Conservation (phyloP, 2,888 invertebrate species). For the Megastigmus dorsalis region DNA sequence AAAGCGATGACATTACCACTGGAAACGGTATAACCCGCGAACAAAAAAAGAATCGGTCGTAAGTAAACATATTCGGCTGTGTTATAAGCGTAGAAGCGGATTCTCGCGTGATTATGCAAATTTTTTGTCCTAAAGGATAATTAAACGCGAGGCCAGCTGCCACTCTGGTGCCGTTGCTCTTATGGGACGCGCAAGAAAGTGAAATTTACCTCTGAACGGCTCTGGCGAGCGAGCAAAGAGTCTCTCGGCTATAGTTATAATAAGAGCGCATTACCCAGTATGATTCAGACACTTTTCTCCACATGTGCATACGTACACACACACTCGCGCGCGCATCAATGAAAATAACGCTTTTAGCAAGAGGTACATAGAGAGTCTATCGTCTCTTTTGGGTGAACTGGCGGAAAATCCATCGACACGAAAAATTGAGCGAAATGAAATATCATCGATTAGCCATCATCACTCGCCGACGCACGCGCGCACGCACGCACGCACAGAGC, state of each 20-base stretch:
- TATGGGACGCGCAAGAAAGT: not conserved
- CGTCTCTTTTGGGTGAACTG: not conserved
- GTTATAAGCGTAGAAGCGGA: too few species aligned
- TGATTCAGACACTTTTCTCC: constrained; percentile 4
- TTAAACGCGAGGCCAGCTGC: not conserved
- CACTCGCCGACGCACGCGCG: not conserved
- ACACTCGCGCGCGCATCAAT: too few species aligned
- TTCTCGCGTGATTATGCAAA: constrained; percentile 1
- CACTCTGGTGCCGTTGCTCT: too few species aligned
- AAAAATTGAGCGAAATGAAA: constrained; percentile 15
- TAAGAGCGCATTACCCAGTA: constrained; percentile 12
- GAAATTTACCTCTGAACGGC: too few species aligned
- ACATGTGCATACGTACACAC: not conserved
- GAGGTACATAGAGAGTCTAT: not conserved
- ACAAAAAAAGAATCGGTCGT: too few species aligned
- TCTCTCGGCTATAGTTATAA: not conserved
- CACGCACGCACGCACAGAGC: not conserved
- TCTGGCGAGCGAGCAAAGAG: not conserved
- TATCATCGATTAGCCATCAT: constrained; percentile 38
- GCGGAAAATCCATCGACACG: not conserved
- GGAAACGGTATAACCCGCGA: too few species aligned
- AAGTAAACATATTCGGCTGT: too few species aligned
- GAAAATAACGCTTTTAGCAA: too few species aligned
- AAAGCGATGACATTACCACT: too few species aligned
- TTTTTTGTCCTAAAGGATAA: not conserved